These are phyloP conservation scores for Pinctada fucata DNA, from an alignment of 2,888 invertebrate genomes.

Conservation along the genomic window DNA sequence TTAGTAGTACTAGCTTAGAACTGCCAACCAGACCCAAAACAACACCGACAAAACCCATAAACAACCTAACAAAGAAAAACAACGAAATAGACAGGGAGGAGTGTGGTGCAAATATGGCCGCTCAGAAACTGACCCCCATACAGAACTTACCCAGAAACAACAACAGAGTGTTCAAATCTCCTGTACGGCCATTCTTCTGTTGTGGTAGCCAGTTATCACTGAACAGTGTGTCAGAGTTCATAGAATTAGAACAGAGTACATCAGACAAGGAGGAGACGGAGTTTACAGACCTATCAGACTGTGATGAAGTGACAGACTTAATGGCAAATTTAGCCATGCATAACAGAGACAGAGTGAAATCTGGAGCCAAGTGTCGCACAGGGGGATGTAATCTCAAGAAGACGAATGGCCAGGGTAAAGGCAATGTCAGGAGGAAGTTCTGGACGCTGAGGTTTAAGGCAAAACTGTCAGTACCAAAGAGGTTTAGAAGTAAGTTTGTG, in stretches of 20 bases:
- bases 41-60: too few species aligned
- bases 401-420: slow-evolving; percentile 33
- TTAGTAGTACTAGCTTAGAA: too few species aligned
- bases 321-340: slow-evolving; percentile 25
- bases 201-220: slow-evolving; percentile 72
- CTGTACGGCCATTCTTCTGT: slow-evolving; percentile 70
- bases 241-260: slow-evolving; percentile 20
- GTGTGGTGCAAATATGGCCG: background rate
- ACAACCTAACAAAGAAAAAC: too few species aligned
- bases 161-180: slow-evolving; percentile 61
- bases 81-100: too few species aligned
- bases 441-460: slow-evolving; percentile 65
- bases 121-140: background rate
- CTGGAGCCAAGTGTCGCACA: background rate
- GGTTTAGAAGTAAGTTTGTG: slow-evolving; percentile 25
- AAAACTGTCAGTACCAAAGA: slow-evolving; percentile 55
- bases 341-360: slow-evolving; percentile 10
- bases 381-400: slow-evolving; percentile 48
- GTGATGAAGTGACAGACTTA: slow-evolving; percentile 33
- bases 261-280: slow-evolving; percentile 31
- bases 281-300: slow-evolving; percentile 34
- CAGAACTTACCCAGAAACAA: slow-evolving; percentile 43
- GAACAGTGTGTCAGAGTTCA: slow-evolving; percentile 57
- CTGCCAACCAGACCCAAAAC: too few species aligned
- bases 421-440: slow-evolving; percentile 55